Percentiles rank a stretch among this genome's conserved stretches.
phyloP scores from a whole-genome alignment of 2,888 invertebrate species.

The Callimorpha dominula region DNA sequence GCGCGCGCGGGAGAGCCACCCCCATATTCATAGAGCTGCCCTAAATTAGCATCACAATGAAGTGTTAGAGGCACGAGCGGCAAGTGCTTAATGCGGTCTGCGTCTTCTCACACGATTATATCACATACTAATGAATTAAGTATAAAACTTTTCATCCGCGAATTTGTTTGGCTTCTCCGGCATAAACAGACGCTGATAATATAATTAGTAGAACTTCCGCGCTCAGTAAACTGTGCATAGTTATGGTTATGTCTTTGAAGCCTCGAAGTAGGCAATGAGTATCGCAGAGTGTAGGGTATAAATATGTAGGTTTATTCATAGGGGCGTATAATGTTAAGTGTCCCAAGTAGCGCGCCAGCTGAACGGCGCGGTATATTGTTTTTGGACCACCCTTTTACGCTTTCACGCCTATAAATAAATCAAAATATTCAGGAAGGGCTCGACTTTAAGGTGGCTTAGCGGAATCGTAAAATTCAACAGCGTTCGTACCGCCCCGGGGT shows the following conservation, averaged over 20 bases:
- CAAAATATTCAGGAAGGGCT: constrained; percentile 87
- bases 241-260: constrained; percentile 43
- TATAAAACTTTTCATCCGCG: constrained; percentile 74
- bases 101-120: constrained; percentile 79
- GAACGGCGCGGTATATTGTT: constrained; percentile 81
- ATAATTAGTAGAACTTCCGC: constrained; percentile 58
- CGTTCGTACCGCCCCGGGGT: constrained; percentile 79
- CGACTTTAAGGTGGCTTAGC: constrained; percentile 86
- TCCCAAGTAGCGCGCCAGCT: constrained; percentile 66
- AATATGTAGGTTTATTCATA: constrained; percentile 64
- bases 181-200: constrained; percentile 64
- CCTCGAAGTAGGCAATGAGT: constrained; percentile 41
- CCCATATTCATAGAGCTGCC: constrained; percentile 84
- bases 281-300: constrained; percentile 47
- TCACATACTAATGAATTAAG: constrained; percentile 81
- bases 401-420: constrained; percentile 86
- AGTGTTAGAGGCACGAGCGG: constrained; percentile 79
- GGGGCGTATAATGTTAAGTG: constrained; percentile 73
- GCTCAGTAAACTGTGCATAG: constrained; percentile 32
- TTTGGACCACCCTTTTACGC: constrained; percentile 84
- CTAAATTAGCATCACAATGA: constrained; percentile 86
- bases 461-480: constrained; percentile 87
- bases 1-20: constrained; percentile 75
- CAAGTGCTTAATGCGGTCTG: constrained; percentile 80
- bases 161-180: constrained; percentile 72